A percentile compares a stretch with the other conserved stretches of the same genome.
These are phyloP conservation scores for Neuroscelio doddi DNA, from an alignment of 2,888 invertebrate species.

Conservation along the genomic window DNA sequence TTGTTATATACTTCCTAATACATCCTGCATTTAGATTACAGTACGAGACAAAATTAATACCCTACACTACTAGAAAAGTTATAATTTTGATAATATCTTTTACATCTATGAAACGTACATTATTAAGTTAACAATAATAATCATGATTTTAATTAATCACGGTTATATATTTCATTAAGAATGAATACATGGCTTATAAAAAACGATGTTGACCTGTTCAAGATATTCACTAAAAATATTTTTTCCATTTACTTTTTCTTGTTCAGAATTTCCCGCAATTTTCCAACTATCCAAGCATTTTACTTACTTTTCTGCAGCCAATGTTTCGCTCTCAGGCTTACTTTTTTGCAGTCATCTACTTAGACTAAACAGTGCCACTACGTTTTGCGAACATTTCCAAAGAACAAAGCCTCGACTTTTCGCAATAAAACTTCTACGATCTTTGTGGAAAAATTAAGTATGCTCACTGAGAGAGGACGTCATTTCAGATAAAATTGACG, in stretches of 20 bases:
- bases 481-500: conserved; percentile 28
- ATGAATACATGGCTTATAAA: no score
- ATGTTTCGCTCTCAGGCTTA: conserved; percentile 17
- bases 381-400: conserved; percentile 19
- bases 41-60: no score
- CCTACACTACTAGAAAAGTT: no score
- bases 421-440: conserved; percentile 30
- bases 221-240: conserved; percentile 16
- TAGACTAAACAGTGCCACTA: conserved; percentile 33
- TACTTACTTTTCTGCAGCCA: conserved; percentile 20
- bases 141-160: no score
- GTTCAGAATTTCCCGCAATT: conserved; percentile 19
- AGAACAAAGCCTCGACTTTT: conserved; percentile 22
- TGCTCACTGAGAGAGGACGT: conserved; percentile 8
- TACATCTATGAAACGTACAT: no score
- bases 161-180: no score
- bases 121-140: no score
- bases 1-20: no score
- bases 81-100: no score
- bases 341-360: conserved; percentile 25
- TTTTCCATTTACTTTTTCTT: conserved; percentile 13
- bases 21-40: no score
- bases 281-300: conserved; percentile 13
- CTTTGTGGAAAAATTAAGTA: conserved; percentile 18
- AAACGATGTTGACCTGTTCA: conserved; percentile 4